Evolutionary conservation across 2,797 vertebrate species (phyloP).

Genomic region (Ambastaia sidthimunki): DNA sequence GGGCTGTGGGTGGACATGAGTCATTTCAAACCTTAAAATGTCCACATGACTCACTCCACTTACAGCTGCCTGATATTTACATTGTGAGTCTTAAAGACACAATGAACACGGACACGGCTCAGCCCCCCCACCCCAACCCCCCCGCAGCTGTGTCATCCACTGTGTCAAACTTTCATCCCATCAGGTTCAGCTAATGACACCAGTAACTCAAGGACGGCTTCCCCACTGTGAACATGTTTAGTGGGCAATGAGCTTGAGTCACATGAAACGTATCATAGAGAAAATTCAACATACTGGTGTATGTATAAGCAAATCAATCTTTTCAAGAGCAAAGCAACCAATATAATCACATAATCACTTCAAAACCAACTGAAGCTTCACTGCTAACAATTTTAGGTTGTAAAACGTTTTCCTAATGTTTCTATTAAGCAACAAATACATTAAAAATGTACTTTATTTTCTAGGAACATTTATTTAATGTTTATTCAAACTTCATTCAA

Average conservation of each 20-base stretch:
- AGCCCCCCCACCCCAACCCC: not conserved
- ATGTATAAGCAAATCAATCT: not conserved
- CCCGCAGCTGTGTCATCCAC: not conserved
- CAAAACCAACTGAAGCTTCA: not conserved
- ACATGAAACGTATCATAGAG: not conserved
- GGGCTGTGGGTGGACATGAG: conserved; percentile 62
- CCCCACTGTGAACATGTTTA: not conserved
- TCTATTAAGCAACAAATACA: too few relatives aligned
- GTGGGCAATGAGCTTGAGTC: conserved; percentile 8
- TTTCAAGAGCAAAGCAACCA: too few relatives aligned
- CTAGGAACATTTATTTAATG: too few relatives aligned
- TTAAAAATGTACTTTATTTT: too few relatives aligned
- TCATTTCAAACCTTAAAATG: conserved; percentile 62
- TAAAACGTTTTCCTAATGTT: too few relatives aligned
- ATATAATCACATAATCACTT: too few relatives aligned
- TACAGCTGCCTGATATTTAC: conserved; percentile 37
- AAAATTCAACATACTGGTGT: not conserved
- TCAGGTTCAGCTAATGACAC: conserved; percentile 28
- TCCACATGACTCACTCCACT: conserved; percentile 65
- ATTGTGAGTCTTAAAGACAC: conserved; percentile 20
- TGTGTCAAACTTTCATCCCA: not conserved
- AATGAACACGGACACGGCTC: not conserved
- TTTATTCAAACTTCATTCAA: too few relatives aligned
- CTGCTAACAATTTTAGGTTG: too few relatives aligned
- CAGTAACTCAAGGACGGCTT: not conserved